Evolutionary conservation across 2,888 invertebrate genomes (phyloP).

Genomic region (Stramonita haemastoma): DNA sequence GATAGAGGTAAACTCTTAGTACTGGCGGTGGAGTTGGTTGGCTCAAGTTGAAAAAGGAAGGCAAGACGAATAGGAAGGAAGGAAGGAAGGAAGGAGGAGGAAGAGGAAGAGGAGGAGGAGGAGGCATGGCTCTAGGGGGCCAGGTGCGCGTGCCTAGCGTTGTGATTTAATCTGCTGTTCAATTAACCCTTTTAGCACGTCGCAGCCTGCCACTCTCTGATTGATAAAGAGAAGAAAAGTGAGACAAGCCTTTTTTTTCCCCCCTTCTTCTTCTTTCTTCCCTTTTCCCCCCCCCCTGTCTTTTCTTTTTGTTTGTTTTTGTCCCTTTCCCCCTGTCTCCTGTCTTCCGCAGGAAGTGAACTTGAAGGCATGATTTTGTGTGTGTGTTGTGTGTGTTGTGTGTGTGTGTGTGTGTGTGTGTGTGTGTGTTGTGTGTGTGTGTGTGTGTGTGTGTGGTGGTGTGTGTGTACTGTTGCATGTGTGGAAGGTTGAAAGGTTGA

Average conservation of each 20-base stretch:
- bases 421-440: background rate
- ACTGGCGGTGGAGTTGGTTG: background rate
- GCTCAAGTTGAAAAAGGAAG: background rate
- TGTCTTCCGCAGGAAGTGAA: background rate
- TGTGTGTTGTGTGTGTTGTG: background rate
- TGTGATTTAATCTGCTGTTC: slow-evolving; percentile 35
- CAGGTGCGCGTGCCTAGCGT: slow-evolving; percentile 28
- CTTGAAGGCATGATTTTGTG: background rate
- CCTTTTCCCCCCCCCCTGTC: background rate
- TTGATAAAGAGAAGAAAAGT: slow-evolving; percentile 26
- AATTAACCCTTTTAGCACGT: slow-evolving; percentile 38
- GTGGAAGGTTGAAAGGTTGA: too few species aligned
- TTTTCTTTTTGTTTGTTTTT: too few species aligned
- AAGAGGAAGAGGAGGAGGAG: background rate
- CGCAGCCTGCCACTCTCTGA: slow-evolving; percentile 25
- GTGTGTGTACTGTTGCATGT: background rate
- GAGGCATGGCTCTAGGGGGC: background rate
- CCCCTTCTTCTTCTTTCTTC: background rate
- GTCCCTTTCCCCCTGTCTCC: background rate
- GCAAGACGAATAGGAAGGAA: background rate
- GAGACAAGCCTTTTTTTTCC: background rate
- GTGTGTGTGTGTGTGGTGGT: background rate
- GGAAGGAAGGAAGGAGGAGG: background rate
- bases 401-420: background rate
- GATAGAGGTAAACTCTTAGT: background rate